phyloP scores from a whole-genome alignment of 2,113 vertebrate species.

The Halcyon malimbica region DNA sequence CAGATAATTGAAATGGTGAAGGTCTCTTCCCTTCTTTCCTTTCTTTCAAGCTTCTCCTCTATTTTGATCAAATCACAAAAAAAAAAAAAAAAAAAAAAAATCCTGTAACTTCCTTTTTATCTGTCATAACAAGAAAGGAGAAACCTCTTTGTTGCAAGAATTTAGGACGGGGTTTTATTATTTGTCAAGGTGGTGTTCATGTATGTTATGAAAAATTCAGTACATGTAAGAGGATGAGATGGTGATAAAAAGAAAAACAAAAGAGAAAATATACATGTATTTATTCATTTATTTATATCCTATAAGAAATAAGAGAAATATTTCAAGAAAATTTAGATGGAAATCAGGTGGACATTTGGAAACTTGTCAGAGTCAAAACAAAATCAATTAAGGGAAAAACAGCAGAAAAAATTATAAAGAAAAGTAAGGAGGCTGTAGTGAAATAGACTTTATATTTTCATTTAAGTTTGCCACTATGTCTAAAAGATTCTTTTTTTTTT shows the following conservation, averaged over 20 bases:
- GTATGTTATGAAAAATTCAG: neutral
- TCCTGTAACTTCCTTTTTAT: neutral
- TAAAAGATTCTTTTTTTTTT: neutral
- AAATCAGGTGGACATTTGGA: neutral
- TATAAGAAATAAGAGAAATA: neutral
- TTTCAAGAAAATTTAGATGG: neutral
- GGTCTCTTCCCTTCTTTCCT: neutral
- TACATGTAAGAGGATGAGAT: neutral
- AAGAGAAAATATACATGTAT: too few relatives aligned
- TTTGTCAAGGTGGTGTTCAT: neutral
- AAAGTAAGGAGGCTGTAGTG: neutral
- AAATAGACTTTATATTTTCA: neutral
- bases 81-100: neutral
- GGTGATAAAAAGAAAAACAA: neutral
- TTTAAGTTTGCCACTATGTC: accelerated
- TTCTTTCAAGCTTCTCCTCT: neutral
- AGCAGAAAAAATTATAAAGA: neutral
- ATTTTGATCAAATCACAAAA: neutral
- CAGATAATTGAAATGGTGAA: neutral
- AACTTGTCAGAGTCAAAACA: neutral
- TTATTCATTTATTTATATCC: neutral
- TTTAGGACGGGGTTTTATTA: neutral
- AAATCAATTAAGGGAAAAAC: neutral
- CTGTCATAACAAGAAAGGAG: neutral
- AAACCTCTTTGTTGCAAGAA: neutral